phyloP scores from a whole-genome alignment of 2,797 vertebrate species.

The Rhinatrema bivittatum region DNA sequence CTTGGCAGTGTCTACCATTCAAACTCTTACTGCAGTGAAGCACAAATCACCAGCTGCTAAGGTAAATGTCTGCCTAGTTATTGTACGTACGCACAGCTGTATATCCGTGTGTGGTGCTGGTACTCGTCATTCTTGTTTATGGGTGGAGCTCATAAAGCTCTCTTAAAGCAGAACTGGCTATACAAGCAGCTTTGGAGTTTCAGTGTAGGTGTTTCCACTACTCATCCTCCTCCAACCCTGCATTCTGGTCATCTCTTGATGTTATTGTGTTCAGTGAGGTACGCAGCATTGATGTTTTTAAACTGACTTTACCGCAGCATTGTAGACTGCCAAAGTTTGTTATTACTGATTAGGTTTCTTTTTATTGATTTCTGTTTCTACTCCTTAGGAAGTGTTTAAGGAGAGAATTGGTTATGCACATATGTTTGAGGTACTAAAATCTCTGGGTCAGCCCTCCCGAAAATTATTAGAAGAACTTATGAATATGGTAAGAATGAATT shows the following conservation, averaged over 20 bases:
- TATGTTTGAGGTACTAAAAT: conserved; percentile 85
- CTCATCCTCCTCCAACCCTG: no score
- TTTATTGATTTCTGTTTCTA: conserved; percentile 17
- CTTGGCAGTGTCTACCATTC: conserved; percentile 86
- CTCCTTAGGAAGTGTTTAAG: conserved; percentile 87
- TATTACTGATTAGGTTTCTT: not conserved
- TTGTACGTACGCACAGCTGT: no score
- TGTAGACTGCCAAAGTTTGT: no score
- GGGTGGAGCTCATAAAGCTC: no score
- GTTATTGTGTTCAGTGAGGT: no score
- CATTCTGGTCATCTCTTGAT: no score
- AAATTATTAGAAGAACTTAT: conserved; percentile 91
- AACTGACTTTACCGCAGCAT: no score
- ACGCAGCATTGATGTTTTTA: no score
- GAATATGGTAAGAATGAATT: conserved; percentile 81
- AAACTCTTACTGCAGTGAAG: conserved; percentile 92
- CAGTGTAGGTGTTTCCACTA: no score
- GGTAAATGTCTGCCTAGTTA: conserved; percentile 61
- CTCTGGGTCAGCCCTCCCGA: conserved; percentile 81
- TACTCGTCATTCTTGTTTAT: not conserved
- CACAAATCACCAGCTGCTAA: conserved; percentile 95
- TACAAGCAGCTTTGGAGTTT: no score
- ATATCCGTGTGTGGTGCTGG: not conserved
- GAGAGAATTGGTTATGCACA: conserved; percentile 94
- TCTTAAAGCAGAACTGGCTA: no score